Percentiles rank a stretch among this genome's conserved stretches.
These are phyloP conservation scores for Agonum fuliginosum DNA, from an alignment of 2,888 invertebrate species.

Conservation along the genomic window DNA sequence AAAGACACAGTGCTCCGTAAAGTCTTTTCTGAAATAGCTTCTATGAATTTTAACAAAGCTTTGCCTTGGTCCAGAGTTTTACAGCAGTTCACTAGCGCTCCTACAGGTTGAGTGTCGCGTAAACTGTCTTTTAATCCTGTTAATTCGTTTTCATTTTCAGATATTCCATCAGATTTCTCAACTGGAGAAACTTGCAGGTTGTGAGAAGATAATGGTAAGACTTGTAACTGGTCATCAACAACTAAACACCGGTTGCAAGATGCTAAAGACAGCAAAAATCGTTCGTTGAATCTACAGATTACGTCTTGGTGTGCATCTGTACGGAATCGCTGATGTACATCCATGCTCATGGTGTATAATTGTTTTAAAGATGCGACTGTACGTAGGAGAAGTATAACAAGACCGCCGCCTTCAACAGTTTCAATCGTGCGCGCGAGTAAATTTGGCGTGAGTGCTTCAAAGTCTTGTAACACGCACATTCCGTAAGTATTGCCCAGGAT, in stretches of 20 bases:
- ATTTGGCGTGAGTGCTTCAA: conserved; percentile 98
- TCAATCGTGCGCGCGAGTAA: conserved; percentile 96
- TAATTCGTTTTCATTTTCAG: conserved; percentile 78
- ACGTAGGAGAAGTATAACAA: conserved; percentile 91
- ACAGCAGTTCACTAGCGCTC: conserved; percentile 90
- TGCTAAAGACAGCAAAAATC: conserved; percentile 92
- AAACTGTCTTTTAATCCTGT: conserved; percentile 87
- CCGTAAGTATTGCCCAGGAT: conserved; percentile 96
- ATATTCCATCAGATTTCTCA: conserved; percentile 73
- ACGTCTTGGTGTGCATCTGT: conserved; percentile 96
- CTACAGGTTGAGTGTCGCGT: conserved; percentile 93
- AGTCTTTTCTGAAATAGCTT: conserved; percentile 95
- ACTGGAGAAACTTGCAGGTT: conserved; percentile 87
- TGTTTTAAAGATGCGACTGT: conserved; percentile 92
- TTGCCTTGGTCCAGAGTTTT: conserved; percentile 96
- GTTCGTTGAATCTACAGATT: conserved; percentile 96
- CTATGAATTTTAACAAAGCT: conserved; percentile 93
- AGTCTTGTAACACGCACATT: conserved; percentile 79
- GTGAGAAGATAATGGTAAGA: conserved; percentile 94
- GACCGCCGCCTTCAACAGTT: conserved; percentile 98
- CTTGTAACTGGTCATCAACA: conserved; percentile 94
- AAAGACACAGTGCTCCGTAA: conserved; percentile 92
- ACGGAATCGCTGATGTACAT: conserved; percentile 95
- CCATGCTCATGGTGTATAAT: conserved; percentile 97
- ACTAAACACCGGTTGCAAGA: conserved; percentile 92